Base-by-base conservation (phyloP, 2,113 vertebrate species). In the Austrofundulus limnaeus region DNA sequence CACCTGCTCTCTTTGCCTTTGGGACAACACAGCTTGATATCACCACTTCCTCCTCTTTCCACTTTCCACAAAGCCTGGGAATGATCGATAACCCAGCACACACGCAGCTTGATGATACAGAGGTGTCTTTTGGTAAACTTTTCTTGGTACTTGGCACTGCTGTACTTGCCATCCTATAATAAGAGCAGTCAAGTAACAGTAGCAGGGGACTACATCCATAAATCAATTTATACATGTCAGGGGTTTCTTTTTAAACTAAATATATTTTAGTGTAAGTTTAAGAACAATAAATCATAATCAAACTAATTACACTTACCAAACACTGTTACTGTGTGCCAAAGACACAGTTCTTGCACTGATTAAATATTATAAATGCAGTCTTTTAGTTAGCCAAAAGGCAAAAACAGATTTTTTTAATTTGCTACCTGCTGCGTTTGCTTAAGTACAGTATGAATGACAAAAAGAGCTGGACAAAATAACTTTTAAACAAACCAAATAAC, bases 81-180 rank as follows among this genome's bases (percentile, higher is more conserved):
- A 88, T 75, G 78, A 85, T 88, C 78, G 70, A 88, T 88, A 84
- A 81, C 75, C 74, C 80, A 14, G 56, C 69, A 65, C 70, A 61
- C 79, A 69, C 39, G 46, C 59, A 64, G 76, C 62, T 73, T 70
- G 53, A 83, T 77, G 68, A 85, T 58, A 53, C 53, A 47, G 55
- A 78, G 80, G 77, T 69, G 74, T 65, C 78, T 86, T 66, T 76
- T 2, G 38, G 72, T 72, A 66, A 78, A 72, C 70, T 82, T 83
- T 77, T 74, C 76, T 66, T 57, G 55, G 69, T 66, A 57, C 58
- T 78, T 67, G 68, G 65, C 70, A 3, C 73, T 68, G 72, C 69
- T 17, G 13, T 43, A 82, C 71, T 70, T 81, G 72, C 68, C 67
- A 77, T 75, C 53, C 75, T 31, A 46, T 80, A 73, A 81, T 58